phyloP scores from a whole-genome alignment of 2,113 vertebrate genomes.

The Melospiza georgiana region DNA sequence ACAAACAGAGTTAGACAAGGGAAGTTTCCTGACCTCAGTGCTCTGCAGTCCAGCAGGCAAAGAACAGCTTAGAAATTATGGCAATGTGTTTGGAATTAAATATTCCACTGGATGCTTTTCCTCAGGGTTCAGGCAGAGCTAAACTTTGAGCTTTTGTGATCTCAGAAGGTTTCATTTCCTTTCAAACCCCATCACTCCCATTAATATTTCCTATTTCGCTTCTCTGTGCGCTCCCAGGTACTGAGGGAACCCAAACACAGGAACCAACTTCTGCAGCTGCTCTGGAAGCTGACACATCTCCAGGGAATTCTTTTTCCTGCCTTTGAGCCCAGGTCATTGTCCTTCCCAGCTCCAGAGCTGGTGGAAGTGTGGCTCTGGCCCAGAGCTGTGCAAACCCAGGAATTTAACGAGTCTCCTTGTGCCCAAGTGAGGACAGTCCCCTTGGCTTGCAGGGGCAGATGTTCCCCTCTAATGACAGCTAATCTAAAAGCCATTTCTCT shows the following conservation, averaged over 20 bases:
- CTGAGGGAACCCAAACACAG: background rate
- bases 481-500: slow-evolving; percentile 61
- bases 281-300: background rate
- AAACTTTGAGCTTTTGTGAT: background rate
- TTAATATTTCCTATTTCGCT: background rate
- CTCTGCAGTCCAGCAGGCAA: background rate
- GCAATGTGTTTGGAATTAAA: background rate
- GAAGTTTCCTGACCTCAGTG: background rate
- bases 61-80: background rate
- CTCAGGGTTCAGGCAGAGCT: background rate
- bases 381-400: background rate
- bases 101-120: background rate
- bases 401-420: background rate
- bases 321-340: background rate
- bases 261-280: background rate
- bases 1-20: background rate
- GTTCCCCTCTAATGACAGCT: slow-evolving; percentile 52
- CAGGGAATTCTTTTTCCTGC: background rate
- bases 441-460: slow-evolving; percentile 40
- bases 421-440: background rate
- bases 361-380: background rate
- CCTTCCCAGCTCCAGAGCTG: background rate
- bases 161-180: background rate
- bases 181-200: background rate
- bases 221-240: background rate